Percentiles rank a stretch among this genome's conserved stretches.
These are phyloP conservation scores for Leucoma salicis DNA, from an alignment of 2,888 invertebrate species.

Conservation along the genomic window DNA sequence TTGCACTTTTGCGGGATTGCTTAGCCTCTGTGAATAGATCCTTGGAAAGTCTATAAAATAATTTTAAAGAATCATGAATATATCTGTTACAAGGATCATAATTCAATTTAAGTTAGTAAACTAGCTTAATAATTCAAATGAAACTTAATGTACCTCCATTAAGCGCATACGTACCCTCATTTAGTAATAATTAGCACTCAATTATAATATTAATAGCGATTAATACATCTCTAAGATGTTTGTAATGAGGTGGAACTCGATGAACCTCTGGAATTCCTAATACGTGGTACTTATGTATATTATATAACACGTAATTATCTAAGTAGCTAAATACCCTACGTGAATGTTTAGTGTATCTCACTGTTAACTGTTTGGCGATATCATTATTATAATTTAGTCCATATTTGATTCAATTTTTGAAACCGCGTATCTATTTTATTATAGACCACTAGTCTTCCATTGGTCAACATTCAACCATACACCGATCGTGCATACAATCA, in stretches of 20 bases:
- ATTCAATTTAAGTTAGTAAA: conserved; percentile 1
- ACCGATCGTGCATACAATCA: too few species aligned
- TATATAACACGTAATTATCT: conserved; percentile 27
- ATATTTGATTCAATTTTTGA: not conserved
- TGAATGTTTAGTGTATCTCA: conserved; percentile 17
- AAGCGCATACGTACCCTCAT: conserved; percentile 22
- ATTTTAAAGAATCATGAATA: not conserved
- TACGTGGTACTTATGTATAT: conserved; percentile 27
- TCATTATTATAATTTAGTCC: not conserved
- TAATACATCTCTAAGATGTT: conserved; percentile 41
- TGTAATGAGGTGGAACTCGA: conserved; percentile 54
- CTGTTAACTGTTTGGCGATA: conserved; percentile 3
- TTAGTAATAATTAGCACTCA: conserved; percentile 41
- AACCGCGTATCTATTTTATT: too few species aligned
- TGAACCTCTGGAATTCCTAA: conserved; percentile 51
- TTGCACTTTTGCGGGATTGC: too few species aligned
- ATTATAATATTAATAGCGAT: conserved; percentile 46
- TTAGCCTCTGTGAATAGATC: too few species aligned
- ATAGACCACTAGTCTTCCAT: too few species aligned
- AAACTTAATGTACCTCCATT: conserved; percentile 14
- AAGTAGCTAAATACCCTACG: conserved; percentile 22
- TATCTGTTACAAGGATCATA: not conserved
- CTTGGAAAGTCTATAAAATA: too few species aligned
- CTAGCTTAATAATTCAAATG: conserved; percentile 4
- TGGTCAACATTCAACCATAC: too few species aligned